Evolutionary conservation across 1,140 invertebrate genomes (phyloP).

Genomic region (Heliothis virescens): DNA sequence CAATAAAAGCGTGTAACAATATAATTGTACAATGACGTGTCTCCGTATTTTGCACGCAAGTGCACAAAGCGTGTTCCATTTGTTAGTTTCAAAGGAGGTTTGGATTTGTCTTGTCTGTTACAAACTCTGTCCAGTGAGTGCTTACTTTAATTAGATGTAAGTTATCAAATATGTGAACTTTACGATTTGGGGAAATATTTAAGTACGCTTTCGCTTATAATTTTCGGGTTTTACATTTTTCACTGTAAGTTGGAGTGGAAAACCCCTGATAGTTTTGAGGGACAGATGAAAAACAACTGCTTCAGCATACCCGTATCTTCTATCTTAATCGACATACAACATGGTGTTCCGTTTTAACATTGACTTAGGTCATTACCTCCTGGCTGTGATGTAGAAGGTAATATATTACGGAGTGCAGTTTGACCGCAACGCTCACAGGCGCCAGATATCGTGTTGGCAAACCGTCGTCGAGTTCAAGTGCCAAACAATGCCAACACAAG

Average conservation of each 20-base stretch:
- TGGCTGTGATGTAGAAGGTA: neutral
- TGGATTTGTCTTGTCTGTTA: too few relatives aligned
- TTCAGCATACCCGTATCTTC: too few relatives aligned
- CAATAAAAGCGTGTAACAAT: neutral
- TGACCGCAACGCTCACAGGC: neutral
- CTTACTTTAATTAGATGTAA: too few relatives aligned
- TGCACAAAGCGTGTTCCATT: neutral
- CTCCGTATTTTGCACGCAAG: neutral
- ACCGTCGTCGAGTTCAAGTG: slow-evolving; percentile 1
- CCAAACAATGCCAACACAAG: slow-evolving; percentile 24
- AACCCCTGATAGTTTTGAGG: too few relatives aligned
- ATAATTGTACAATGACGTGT: slow-evolving; percentile 1
- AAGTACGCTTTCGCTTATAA: too few relatives aligned
- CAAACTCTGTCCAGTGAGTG: too few relatives aligned
- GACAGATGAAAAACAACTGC: too few relatives aligned
- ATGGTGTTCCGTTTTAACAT: neutral
- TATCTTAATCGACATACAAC: too few relatives aligned
- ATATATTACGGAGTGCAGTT: slow-evolving; percentile 7
- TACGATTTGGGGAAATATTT: too few relatives aligned
- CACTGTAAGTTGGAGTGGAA: too few relatives aligned
- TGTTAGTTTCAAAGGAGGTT: neutral
- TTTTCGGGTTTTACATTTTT: too few relatives aligned
- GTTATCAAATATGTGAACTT: too few relatives aligned
- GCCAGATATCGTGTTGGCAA: slow-evolving; percentile 14
- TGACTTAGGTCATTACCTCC: slow-evolving; percentile 7